Evolutionary conservation across 2,113 vertebrate genomes (phyloP).

Genomic region (Myotis yumanensis): DNA sequence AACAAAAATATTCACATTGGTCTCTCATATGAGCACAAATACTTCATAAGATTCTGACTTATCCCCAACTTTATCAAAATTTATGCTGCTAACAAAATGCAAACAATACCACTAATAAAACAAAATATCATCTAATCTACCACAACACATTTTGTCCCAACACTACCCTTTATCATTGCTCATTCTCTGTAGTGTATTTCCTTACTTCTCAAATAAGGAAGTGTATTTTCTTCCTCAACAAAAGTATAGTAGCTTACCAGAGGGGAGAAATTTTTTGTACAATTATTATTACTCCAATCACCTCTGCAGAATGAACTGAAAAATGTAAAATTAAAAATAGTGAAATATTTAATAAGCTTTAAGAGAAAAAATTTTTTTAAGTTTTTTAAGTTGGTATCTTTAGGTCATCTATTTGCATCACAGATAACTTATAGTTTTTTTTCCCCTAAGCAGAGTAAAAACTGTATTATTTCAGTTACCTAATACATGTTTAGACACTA

Average conservation of each 20-base stretch:
- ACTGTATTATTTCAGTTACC: background rate
- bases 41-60: slow-evolving; percentile 16
- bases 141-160: background rate
- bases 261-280: background rate
- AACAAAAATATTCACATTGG: background rate
- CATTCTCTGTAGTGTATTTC: background rate
- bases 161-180: background rate
- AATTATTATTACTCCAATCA: background rate
- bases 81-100: slow-evolving; percentile 5
- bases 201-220: background rate
- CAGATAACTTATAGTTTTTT: background rate
- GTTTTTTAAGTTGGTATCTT: background rate
- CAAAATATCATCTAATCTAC: background rate
- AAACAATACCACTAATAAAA: background rate
- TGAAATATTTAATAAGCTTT: background rate
- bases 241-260: background rate
- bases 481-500: background rate
- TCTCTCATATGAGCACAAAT: background rate
- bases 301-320: slow-evolving; percentile 29
- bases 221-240: background rate
- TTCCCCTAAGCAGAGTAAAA: background rate
- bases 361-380: background rate
- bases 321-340: slow-evolving; percentile 38
- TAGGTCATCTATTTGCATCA: background rate
- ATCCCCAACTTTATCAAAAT: slow-evolving; percentile 33